Evolutionary conservation across 2,113 vertebrate species (phyloP).

Genomic region (Urocynchramus pylzowi): DNA sequence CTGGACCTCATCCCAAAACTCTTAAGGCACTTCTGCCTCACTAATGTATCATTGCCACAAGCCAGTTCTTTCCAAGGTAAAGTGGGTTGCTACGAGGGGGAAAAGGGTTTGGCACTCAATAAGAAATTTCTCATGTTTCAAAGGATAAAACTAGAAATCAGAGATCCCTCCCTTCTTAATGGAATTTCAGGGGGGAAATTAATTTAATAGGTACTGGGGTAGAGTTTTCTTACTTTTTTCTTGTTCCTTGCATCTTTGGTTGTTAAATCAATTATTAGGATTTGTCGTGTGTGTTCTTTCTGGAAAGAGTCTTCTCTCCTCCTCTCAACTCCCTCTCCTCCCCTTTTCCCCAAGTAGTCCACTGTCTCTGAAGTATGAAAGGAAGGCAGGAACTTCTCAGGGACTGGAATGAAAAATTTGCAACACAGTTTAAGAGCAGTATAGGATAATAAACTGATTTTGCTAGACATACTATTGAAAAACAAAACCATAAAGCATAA

Average conservation of each 20-base stretch:
- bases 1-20: conserved; percentile 1
- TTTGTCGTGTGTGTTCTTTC: background rate
- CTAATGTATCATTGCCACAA: background rate
- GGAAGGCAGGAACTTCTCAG: background rate
- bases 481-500: background rate
- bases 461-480: background rate
- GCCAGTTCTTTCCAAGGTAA: background rate
- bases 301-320: background rate
- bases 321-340: background rate
- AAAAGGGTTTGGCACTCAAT: background rate
- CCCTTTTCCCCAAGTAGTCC: background rate
- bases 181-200: background rate
- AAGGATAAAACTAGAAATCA: background rate
- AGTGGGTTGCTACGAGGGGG: background rate
- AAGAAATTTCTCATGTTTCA: background rate
- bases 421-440: background rate
- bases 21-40: background rate
- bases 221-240: background rate
- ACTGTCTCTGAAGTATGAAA: background rate
- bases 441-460: background rate
- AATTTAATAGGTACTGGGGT: background rate
- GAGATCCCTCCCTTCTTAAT: background rate
- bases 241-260: background rate
- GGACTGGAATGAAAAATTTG: background rate
- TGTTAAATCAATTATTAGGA: background rate